A percentile compares a stretch with the other conserved stretches of the same genome.
Evolutionary conservation across 2,888 invertebrate genomes (phyloP).

Genomic region (Acrobasis repandana): DNA sequence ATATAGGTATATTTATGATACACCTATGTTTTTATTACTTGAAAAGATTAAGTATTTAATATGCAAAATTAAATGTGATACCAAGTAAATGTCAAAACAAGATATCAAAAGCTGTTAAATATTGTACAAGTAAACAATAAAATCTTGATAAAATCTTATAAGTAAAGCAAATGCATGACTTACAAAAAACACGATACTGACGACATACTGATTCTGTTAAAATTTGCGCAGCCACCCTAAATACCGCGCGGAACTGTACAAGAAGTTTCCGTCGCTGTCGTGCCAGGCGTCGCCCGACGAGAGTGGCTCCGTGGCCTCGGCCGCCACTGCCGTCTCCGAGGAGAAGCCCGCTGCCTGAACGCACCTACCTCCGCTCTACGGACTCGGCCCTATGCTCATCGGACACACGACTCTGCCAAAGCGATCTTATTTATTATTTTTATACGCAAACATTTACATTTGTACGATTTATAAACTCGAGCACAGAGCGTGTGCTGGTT

Average conservation of each 20-base stretch:
- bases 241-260: constrained; percentile 89
- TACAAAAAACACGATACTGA: background rate
- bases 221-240: constrained; percentile 86
- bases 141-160: too few relatives aligned
- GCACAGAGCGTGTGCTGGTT: constrained; percentile 69
- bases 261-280: constrained; percentile 89
- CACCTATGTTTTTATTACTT: too few relatives aligned
- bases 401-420: constrained; percentile 65
- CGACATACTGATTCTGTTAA: background rate
- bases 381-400: constrained; percentile 38
- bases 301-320: constrained; percentile 85
- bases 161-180: too few relatives aligned
- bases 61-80: too few relatives aligned
- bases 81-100: too few relatives aligned
- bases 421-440: constrained; percentile 77
- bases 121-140: too few relatives aligned
- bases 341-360: constrained; percentile 85
- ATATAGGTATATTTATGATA: too few relatives aligned
- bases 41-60: too few relatives aligned
- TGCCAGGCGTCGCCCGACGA: constrained; percentile 85
- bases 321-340: constrained; percentile 85
- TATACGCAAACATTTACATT: constrained; percentile 72
- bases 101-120: too few relatives aligned
- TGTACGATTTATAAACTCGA: constrained; percentile 75
- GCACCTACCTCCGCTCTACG: constrained; percentile 23